phyloP scores from a whole-genome alignment of 1,140 invertebrate species.

The Manduca sexta region DNA sequence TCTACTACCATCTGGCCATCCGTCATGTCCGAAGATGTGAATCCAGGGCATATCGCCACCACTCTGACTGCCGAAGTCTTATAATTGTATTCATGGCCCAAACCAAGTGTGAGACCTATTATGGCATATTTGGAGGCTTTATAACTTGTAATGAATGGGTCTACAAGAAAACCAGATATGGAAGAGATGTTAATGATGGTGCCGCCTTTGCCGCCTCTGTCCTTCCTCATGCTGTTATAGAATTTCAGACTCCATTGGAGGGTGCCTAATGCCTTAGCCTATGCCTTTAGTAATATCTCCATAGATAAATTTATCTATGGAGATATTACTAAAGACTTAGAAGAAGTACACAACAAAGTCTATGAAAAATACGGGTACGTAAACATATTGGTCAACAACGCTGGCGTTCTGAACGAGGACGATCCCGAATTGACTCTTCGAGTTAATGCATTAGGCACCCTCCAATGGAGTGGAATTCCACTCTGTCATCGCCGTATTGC shows the following conservation, averaged over 20 bases:
- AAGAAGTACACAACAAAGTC: too few species aligned
- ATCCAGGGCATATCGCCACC: not conserved
- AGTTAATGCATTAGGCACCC: not conserved
- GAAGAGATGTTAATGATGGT: conserved; percentile 1
- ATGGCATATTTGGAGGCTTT: not conserved
- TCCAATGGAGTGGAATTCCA: not conserved
- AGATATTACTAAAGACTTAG: conserved; percentile 2
- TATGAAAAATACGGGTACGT: too few species aligned
- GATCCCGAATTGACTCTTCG: too few species aligned
- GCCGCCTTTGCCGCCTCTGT: not conserved
- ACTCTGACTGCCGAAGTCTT: not conserved
- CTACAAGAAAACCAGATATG: not conserved
- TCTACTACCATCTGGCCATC: not conserved
- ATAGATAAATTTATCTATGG: conserved; percentile 2
- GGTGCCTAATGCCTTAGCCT: not conserved
- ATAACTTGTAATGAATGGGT: not conserved
- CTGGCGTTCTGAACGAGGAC: too few species aligned
- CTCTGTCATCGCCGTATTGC: not conserved
- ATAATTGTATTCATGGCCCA: not conserved
- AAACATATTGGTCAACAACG: too few species aligned
- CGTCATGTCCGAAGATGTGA: not conserved
- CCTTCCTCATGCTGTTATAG: not conserved
- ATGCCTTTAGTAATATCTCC: conserved; percentile 1
- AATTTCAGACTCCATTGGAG: not conserved
- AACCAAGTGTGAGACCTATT: not conserved